Base-by-base conservation (phyloP, 2,113 vertebrate species). In the Toxotes chatareus region DNA sequence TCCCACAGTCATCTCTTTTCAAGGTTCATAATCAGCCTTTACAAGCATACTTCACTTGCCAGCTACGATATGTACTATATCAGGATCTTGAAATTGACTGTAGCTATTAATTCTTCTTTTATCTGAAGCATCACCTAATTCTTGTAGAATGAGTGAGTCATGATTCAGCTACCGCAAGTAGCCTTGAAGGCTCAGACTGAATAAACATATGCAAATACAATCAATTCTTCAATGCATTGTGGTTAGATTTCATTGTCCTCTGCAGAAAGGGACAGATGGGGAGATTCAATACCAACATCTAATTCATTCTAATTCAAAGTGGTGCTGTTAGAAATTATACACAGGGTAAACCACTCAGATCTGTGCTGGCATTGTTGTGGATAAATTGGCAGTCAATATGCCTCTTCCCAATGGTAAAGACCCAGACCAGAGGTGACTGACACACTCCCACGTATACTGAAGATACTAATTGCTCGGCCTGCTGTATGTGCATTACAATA, bases 401-500 rank as follows among this genome's bases (percentile, higher is more conserved):
- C 11, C 19, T 46, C 38, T 12, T 40, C 32, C 31, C 44, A 32
- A 9, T 7, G 51, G 21, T 34, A 57, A 17, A 40, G 19, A 38
- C 56, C 10, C 12, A 23, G 27, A 60, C 12, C 57, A 49, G 46
- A 63, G 31, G 73, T 36, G 4, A n/a, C 16, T 55, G 31, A 61
- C 66, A 44, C 67, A n/a, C 51, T 38, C 8, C 49, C 16, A 23
- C 12, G 2, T 40, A 34, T 32, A 11, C 32, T 49, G 16, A 71
- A 71, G 19, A 49, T 31, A 40, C 32, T 75, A 66, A 80, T 55
- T 66, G 17, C 32, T 16, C 38, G 21, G 16, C 63, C 34, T n/a
- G 21, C 12, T 67, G 19, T 47, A 17, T 17, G 14, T 19, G 21
- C 16, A 46, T 63, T 31, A 21, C 21, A 42, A 42, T 59, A 13